Percentiles rank a stretch among this genome's conserved stretches.
Evolutionary conservation across 2,113 vertebrate genomes (phyloP).

Genomic region (Callithrix jacchus): DNA sequence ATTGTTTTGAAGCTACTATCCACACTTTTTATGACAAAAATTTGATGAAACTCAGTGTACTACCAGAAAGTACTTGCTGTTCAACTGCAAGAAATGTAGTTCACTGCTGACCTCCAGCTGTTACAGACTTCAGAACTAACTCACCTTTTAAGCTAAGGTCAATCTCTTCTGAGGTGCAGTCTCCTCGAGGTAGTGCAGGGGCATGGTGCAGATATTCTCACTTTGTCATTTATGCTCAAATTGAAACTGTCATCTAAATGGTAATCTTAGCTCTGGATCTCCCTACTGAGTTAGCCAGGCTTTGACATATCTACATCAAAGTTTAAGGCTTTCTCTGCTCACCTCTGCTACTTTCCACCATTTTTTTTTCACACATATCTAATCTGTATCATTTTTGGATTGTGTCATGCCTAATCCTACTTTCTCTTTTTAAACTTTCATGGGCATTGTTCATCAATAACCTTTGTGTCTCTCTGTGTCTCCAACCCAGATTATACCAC

Average conservation of each 20-base stretch:
- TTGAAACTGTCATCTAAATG: background rate
- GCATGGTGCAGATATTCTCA: background rate
- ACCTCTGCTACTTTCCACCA: background rate
- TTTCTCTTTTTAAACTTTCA: background rate
- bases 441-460: background rate
- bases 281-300: background rate
- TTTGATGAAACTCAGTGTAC: background rate
- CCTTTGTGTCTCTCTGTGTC: background rate
- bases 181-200: background rate
- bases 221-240: background rate
- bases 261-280: background rate
- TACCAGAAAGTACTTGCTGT: background rate
- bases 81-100: background rate
- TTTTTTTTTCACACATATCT: background rate
- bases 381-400: background rate
- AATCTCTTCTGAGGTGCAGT: too few relatives aligned
- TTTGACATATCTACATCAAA: background rate
- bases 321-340: background rate
- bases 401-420: background rate
- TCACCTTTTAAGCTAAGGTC: background rate
- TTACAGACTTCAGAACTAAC: background rate
- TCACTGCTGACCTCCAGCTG: background rate
- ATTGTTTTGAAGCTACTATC: background rate
- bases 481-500: background rate
- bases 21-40: background rate